phyloP scores from a whole-genome alignment of 2,888 invertebrate species.

The Abscondita cerata region DNA sequence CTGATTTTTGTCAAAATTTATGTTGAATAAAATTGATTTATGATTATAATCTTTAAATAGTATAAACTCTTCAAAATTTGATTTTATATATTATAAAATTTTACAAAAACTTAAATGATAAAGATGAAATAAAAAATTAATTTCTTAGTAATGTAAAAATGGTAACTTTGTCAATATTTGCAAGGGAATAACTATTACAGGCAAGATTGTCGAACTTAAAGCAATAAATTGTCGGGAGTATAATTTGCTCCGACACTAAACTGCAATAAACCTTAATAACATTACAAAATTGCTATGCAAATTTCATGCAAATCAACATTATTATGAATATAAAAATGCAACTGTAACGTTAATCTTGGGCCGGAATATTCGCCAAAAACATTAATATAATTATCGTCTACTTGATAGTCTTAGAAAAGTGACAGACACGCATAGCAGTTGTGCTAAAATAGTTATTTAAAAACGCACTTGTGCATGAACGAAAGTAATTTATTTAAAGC shows the following conservation, averaged over 20 bases:
- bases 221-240: not conserved
- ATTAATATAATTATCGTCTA: conserved; percentile 7
- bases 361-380: conserved; percentile 1
- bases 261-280: not conserved
- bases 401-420: conserved; percentile 4
- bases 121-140: not conserved
- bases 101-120: no score
- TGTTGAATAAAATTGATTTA: no score
- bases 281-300: conserved; percentile 2
- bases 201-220: not conserved
- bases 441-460: conserved; percentile 1
- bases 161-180: not conserved
- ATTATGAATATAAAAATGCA: conserved; percentile 4
- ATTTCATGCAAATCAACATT: not conserved
- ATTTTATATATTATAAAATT: no score
- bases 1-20: no score
- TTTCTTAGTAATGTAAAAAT: not conserved
- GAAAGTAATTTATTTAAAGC: conserved; percentile 15
- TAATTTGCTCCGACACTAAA: conserved; percentile 6
- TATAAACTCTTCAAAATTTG: no score
- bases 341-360: not conserved
- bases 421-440: conserved; percentile 12
- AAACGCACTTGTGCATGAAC: conserved; percentile 22
- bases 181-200: not conserved
- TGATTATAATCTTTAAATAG: no score